Evolutionary conservation across 2,797 vertebrate species (phyloP).

Genomic region (Dryobates pubescens): DNA sequence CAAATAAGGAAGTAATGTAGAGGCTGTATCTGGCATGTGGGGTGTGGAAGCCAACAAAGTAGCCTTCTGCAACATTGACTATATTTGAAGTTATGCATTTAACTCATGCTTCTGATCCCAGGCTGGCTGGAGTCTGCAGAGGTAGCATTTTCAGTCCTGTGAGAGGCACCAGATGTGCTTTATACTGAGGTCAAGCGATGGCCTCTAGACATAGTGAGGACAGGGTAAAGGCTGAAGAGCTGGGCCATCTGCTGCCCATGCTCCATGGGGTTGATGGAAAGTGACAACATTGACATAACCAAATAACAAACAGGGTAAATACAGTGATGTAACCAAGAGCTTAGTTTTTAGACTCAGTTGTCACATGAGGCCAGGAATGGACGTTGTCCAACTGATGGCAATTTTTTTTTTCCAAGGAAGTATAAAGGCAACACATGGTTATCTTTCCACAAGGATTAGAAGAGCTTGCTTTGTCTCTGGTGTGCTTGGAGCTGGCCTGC

Average conservation of each 20-base stretch:
- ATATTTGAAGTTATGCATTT: conserved; percentile 60
- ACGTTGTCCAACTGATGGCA: neutral
- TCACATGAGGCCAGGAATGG: neutral
- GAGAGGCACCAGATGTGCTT: conserved; percentile 9
- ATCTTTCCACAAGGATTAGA: neutral
- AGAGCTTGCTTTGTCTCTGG: neutral
- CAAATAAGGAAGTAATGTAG: conserved; percentile 77
- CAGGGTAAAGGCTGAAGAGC: neutral
- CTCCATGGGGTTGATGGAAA: neutral
- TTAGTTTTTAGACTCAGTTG: neutral
- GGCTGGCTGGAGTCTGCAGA: neutral
- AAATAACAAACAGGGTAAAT: neutral
- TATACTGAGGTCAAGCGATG: neutral
- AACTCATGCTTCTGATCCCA: conserved; percentile 54
- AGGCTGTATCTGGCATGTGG: conserved; percentile 70
- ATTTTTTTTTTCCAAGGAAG: neutral
- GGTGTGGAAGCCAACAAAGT: conserved; percentile 69
- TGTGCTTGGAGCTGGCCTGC: neutral
- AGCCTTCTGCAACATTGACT: conserved; percentile 70
- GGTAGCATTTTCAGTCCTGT: neutral
- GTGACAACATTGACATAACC: neutral
- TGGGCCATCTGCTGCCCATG: neutral
- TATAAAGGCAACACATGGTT: neutral
- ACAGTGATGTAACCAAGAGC: neutral
- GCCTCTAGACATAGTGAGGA: neutral